Base-by-base conservation (phyloP, 2,888 invertebrate genomes). In the Isotomurus palustris region DNA sequence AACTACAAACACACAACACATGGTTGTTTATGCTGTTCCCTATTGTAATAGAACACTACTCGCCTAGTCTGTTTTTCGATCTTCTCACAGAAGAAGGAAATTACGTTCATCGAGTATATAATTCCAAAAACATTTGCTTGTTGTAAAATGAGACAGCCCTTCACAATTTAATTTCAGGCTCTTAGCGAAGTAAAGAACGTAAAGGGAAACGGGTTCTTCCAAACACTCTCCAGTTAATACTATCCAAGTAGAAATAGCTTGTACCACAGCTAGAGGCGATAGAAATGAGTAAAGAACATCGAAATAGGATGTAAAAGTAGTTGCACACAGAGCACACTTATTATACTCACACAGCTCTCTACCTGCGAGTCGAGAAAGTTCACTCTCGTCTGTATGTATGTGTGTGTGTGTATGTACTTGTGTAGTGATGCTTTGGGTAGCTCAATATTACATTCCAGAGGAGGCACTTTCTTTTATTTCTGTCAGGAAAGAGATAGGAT, bases 61-160 rank as follows among this genome's bases (percentile, higher is more conserved):
- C n/a, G 32, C 32, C 32, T 32, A 8, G 32, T 32, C 14, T 14
- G 32, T 8, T 32, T 32, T 32, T 32, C 8, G 32, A 10, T 32
- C 14, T 32, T 32, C 14, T 14, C n/a, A n/a, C n/a, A n/a, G 22
- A 36, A 38, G 50, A 54, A 62, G 55, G 53, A 62, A 62, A 62
- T 62, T 62, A 62, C 58, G 49, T 62, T 62, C 58, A 58, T 58
- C 62, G 58, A 62, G 56, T 62, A 52, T 17, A 14, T 50, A 50
- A 50, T 50, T 50, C 50, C 50, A 17, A 22, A 3, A 50, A 50
- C n/a, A 22, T 38, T 22, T 35, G 36, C 5, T 22, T 25, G 4
- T 38, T 50, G 50, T 50, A 50, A 50, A 50, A 50, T 38, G 50
- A 50, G 38, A 36, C 50, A 50, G 49, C 19, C 50, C 50, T 50